Percentiles rank a stretch among this genome's conserved stretches.
Evolutionary conservation across 2,797 vertebrate genomes (phyloP).

Genomic region (Clarias laeviceps): DNA sequence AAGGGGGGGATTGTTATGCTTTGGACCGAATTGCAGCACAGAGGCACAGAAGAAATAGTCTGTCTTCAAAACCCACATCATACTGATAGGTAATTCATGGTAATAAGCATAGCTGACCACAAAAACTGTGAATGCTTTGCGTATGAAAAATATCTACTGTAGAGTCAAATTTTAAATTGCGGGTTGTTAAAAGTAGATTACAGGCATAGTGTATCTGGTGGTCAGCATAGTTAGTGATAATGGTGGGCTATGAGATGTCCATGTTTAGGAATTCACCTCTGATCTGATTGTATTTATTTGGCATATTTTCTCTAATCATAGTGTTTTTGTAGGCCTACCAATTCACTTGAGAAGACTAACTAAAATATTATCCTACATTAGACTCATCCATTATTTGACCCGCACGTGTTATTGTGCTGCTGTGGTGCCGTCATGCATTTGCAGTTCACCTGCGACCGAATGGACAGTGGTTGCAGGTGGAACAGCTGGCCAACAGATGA

Average conservation of each 20-base stretch:
- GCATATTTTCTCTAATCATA: conserved; percentile 5
- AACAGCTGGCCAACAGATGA: conserved; percentile 52
- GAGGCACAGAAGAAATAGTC: conserved; percentile 26
- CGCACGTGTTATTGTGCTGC: not conserved
- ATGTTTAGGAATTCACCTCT: conserved; percentile 25
- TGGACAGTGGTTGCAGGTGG: conserved; percentile 46
- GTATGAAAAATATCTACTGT: conserved; percentile 25
- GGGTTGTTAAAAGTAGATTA: conserved; percentile 13
- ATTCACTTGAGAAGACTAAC: not conserved
- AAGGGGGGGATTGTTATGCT: conserved; percentile 13
- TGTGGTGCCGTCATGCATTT: conserved; percentile 13
- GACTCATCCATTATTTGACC: conserved; percentile 12
- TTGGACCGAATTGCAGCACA: conserved; percentile 24
- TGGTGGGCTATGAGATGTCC: conserved; percentile 7
- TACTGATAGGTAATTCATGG: conserved; percentile 30
- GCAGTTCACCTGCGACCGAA: conserved; percentile 38
- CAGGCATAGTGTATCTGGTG: conserved; percentile 19
- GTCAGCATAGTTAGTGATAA: conserved; percentile 18
- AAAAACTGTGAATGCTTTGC: conserved; percentile 1
- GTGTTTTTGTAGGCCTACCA: conserved; percentile 2
- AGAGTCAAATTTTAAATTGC: conserved; percentile 5
- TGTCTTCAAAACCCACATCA: conserved; percentile 40
- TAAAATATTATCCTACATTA: conserved; percentile 18
- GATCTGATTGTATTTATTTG: conserved; percentile 22
- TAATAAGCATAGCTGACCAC: conserved; percentile 38